Evolutionary conservation across 2,797 vertebrate genomes (phyloP).

Genomic region (Monodelphis domestica): DNA sequence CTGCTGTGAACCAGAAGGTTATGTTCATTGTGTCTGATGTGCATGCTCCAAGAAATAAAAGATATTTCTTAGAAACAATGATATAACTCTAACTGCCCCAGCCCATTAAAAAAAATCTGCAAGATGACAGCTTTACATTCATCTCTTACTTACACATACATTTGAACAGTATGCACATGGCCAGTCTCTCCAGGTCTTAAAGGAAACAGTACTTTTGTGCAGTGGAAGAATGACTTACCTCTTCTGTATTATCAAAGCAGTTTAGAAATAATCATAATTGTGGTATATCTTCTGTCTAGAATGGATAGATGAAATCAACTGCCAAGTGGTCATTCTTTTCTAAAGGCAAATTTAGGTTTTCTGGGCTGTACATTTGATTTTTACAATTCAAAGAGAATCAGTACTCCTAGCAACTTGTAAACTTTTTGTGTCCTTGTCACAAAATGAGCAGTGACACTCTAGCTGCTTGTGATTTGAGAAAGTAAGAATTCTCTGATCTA

Average conservation of each 20-base stretch:
- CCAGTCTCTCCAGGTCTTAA: conserved; percentile 75
- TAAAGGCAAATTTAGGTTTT: conserved; percentile 82
- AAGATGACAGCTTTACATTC: conserved; percentile 66
- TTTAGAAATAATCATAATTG: conserved; percentile 89
- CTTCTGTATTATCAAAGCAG: conserved; percentile 87
- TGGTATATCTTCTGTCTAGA: conserved; percentile 84
- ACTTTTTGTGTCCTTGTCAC: conserved; percentile 68
- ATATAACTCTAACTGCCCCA: neutral
- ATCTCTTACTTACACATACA: conserved; percentile 59
- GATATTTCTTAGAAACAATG: neutral
- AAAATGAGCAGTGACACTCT: conserved; percentile 60
- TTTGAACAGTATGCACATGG: conserved; percentile 73
- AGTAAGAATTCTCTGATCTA: conserved; percentile 78
- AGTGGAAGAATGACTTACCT: conserved; percentile 85
- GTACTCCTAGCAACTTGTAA: conserved; percentile 77
- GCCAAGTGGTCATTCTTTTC: conserved; percentile 86
- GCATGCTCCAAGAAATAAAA: neutral
- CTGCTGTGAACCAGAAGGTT: neutral
- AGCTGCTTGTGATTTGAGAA: conserved; percentile 69
- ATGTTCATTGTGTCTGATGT: neutral
- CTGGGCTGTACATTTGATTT: conserved; percentile 82
- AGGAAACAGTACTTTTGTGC: conserved; percentile 86
- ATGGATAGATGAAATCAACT: conserved; percentile 86
- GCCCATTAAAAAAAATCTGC: conserved; percentile 60
- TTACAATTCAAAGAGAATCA: conserved; percentile 80